These are phyloP conservation scores for Paracanthobrama guichenoti DNA, from an alignment of 2,113 vertebrate species.

Conservation along the genomic window DNA sequence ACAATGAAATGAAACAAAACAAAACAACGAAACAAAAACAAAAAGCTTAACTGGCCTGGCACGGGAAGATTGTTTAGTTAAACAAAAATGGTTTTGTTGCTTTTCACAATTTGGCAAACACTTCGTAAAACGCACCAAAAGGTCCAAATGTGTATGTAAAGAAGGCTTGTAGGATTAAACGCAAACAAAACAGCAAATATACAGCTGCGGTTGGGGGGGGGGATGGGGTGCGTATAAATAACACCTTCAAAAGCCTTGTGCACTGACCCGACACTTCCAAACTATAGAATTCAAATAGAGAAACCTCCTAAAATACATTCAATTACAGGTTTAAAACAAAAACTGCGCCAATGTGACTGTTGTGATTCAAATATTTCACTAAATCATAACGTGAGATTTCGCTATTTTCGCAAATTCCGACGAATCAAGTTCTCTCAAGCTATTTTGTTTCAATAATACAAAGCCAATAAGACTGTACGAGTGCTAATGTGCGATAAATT, in stretches of 20 bases:
- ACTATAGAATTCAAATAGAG: slow-evolving; percentile 6
- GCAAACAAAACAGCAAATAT: slow-evolving; percentile 14
- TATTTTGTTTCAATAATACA: neutral
- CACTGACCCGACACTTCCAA: slow-evolving; percentile 18
- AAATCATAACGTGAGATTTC: neutral
- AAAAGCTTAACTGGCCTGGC: slow-evolving; percentile 43
- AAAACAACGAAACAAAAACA: neutral
- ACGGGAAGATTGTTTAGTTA: slow-evolving; percentile 1
- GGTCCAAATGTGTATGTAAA: slow-evolving; percentile 1
- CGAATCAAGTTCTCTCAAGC: neutral
- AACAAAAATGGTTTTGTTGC: neutral
- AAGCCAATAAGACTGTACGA: slow-evolving; percentile 30
- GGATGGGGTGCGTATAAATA: neutral
- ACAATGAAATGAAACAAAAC: neutral
- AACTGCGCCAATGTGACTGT: neutral
- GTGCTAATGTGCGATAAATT: slow-evolving; percentile 18
- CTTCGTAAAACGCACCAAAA: neutral
- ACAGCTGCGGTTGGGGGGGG: neutral
- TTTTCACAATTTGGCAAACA: slow-evolving; percentile 7
- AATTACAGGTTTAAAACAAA: neutral
- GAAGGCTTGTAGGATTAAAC: slow-evolving; percentile 12
- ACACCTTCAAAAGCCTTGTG: neutral
- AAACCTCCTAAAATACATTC: slow-evolving; percentile 38
- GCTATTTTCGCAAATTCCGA: neutral
- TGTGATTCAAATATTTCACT: slow-evolving; percentile 5